Base-by-base conservation (phyloP, 2,113 vertebrate genomes). In the Acanthochromis polyacanthus region DNA sequence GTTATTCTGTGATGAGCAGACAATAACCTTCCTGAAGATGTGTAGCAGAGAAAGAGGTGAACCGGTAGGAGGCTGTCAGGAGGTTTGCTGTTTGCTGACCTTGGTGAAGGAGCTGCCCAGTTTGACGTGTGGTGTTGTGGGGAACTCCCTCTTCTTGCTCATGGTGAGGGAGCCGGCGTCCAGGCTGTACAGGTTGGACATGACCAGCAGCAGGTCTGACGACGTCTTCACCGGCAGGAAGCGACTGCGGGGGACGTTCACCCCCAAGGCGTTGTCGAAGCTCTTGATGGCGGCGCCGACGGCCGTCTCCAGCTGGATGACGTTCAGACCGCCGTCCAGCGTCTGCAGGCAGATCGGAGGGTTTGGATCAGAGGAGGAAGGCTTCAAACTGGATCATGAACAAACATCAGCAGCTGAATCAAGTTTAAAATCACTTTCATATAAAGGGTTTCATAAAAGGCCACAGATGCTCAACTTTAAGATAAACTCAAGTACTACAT, bases 31-130 rank as follows among this genome's bases (percentile, higher is more conserved):
- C 4, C 4, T 30, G 4, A 4, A 4, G 30, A 30, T 30, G 4
- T 30, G 30, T 30, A 6, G 1, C 5, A 30, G 30, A 30, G 30
- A 30, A 30, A 30, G 30, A 5, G 30, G 30, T 30, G 6, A 30
- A 30, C 5, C 4, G 6, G 30, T 30, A 30, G 5, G 4, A 30
- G 30, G 30, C 3, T 25, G 30, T 30, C 30, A 16, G 59, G 43
- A 15, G 10, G 36, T 32, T 14, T 22, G 8, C 68, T 25, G 36
- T 32, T 14, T 22, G 8, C 68, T 25, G 23, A 98, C 98, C 95
- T 99, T 99, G 71, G 98, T 99, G 94, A 99, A 99, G 88, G 97
- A 99, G 91, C 97, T 97, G 69, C 98, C 98, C 93, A 99, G 95
- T 79, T 99, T 99, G 79, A 98, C 96, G 43, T 99, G 95, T 17